Percentiles rank a stretch among this genome's conserved stretches.
phyloP scores from a whole-genome alignment of 2,888 invertebrate genomes.

The Eurytoma californica region DNA sequence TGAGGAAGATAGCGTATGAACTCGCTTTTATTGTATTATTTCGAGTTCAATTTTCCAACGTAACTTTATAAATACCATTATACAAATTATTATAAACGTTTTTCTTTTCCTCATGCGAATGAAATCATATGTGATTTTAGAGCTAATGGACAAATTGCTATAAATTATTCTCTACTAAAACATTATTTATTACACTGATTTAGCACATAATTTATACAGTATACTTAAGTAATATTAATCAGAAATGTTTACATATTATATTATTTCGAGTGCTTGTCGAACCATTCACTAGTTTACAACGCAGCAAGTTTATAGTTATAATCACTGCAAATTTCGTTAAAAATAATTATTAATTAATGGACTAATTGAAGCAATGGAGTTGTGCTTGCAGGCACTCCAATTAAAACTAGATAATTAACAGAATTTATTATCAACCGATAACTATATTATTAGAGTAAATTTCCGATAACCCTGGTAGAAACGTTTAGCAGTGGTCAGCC shows the following conservation, averaged over 20 bases:
- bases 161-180: no score
- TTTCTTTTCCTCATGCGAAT: no score
- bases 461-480: not conserved
- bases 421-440: no score
- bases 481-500: no score
- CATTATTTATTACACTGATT: no score
- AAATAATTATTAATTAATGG: constrained; percentile 43
- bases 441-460: not conserved
- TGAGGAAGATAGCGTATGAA: not conserved
- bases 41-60: no score
- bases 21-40: constrained; percentile 1
- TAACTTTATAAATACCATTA: no score
- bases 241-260: constrained; percentile 19
- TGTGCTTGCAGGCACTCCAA: not conserved
- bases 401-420: constrained; percentile 18
- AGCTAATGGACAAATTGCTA: no score
- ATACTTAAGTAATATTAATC: constrained; percentile 18
- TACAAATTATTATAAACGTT: no score
- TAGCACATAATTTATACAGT: no score
- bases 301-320: constrained; percentile 29
- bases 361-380: constrained; percentile 30
- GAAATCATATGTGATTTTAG: no score
- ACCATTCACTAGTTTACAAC: not conserved
- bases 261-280: not conserved
- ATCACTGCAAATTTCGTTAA: constrained; percentile 29